Conservation (phyloP, 2,113 vertebrate species). For the Stegastes partitus region DNA sequence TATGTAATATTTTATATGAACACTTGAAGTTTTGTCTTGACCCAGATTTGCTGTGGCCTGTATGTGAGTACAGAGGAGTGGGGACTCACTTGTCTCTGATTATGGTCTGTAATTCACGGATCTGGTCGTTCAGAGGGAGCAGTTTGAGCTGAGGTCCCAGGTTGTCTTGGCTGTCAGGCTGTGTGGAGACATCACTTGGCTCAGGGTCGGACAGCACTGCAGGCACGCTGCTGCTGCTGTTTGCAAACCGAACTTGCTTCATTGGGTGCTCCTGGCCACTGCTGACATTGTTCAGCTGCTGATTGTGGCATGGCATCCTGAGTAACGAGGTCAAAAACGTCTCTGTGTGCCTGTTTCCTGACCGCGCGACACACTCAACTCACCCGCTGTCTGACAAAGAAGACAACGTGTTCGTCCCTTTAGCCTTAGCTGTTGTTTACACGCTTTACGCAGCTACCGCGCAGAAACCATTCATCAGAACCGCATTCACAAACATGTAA, state of each 20-base stretch:
- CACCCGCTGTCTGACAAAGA: constrained; percentile 41
- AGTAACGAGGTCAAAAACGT: not conserved
- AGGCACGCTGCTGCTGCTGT: constrained; percentile 58
- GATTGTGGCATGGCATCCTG: constrained; percentile 89
- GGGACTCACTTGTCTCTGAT: constrained; percentile 92
- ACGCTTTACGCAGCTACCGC: not conserved
- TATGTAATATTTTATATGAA: not conserved
- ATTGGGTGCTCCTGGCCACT: constrained; percentile 77
- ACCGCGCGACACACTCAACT: constrained; percentile 14
- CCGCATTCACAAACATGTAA: not conserved
- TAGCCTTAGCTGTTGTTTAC: constrained; percentile 29
- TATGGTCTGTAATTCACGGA: constrained; percentile 94
- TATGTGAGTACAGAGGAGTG: not conserved
- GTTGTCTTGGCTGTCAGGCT: constrained; percentile 48
- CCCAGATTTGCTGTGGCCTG: not conserved
- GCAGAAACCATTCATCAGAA: accelerated
- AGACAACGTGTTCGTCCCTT: constrained; percentile 66
- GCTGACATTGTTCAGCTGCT: constrained; percentile 81
- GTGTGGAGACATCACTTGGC: constrained; percentile 54
- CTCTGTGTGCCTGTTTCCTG: constrained; percentile 1
- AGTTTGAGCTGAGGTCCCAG: constrained; percentile 89
- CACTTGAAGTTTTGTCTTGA: not conserved
- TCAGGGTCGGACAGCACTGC: constrained; percentile 59
- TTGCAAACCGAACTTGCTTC: constrained; percentile 87
- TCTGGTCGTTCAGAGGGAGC: constrained; percentile 94